phyloP scores from a whole-genome alignment of 2,113 vertebrate genomes.

The Scophthalmus maximus region DNA sequence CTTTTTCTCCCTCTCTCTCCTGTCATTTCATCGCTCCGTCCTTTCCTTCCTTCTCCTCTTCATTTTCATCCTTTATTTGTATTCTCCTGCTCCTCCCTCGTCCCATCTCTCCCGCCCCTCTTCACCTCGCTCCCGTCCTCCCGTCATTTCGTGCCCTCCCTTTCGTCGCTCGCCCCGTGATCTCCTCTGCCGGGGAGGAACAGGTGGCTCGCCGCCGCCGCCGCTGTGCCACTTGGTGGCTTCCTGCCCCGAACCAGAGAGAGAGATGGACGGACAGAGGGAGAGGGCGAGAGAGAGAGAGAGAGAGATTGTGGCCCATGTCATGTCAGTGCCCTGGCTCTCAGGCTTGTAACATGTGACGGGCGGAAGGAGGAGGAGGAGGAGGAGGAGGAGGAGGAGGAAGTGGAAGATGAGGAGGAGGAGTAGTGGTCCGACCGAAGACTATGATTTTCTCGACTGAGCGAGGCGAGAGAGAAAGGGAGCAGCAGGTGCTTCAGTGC shows the following conservation, averaged over 20 bases:
- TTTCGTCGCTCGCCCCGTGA: conserved; percentile 32
- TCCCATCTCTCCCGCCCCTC: neutral
- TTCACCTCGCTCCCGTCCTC: neutral
- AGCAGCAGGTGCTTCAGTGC: conserved; percentile 63
- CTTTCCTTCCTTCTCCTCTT: neutral
- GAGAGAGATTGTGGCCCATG: conserved; percentile 30
- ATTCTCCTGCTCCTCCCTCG: neutral
- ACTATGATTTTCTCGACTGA: conserved; percentile 52
- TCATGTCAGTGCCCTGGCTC: conserved; percentile 35
- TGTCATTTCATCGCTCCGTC: too few species aligned
- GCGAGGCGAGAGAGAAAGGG: conserved; percentile 21
- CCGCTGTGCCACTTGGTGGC: conserved; percentile 45
- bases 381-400: conserved; percentile 32
- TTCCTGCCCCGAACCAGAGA: conserved; percentile 48
- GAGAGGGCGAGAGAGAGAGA: conserved; percentile 6
- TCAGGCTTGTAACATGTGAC: conserved; percentile 37
- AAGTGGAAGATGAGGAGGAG: conserved; percentile 14
- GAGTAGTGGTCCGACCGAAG: conserved; percentile 28
- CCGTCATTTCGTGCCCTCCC: conserved; percentile 26
- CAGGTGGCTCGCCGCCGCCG: conserved; percentile 68
- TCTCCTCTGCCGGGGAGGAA: conserved; percentile 60
- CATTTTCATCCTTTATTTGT: neutral
- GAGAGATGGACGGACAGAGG: neutral
- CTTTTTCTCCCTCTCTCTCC: too few species aligned
- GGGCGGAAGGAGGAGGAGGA: conserved; percentile 50